Evolutionary conservation across 2,113 vertebrate genomes (phyloP), one percentile per base, ranked within the genome.

Genomic region (Lophotis ruficrista): DNA sequence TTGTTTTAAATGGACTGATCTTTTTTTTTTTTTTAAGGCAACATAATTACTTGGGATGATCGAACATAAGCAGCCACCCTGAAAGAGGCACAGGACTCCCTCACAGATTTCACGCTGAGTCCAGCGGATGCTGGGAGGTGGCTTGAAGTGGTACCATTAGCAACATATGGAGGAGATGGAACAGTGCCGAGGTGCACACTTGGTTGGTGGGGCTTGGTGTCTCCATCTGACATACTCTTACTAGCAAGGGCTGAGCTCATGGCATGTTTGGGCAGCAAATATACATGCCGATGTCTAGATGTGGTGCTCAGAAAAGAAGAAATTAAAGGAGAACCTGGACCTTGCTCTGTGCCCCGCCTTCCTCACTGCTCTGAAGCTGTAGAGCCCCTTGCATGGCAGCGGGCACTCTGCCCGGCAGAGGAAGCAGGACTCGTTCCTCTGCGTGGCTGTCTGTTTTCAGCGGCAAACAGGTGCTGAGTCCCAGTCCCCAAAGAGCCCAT

Each of bases 361-460:
- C 16, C 35, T 83, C 43, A 25, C 31, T 61, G 27, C 77, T 50
- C 58, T 65, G 51, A 50, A 76, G 38, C n/a, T 45, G 18, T n/a
- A 54, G 18, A 41, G 22, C 8, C 23, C 12, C 33, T 79, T 56
- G 45, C 35, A 38, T 10, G 19, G 58, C 38, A 62, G 43, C 0
- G 0, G 47, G 30, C 53, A 70, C 31, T 45, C 41, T 88, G 51
- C 25, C 14, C 0, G 2, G 22, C 2, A 12, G 38, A 18, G 22
- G 31, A 58, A 45, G 27, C 53, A 71, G 57, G 18, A 38, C 41
- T 65, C 30, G 35, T 56, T 66, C 21, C 38, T 83, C 48, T 2
- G 1, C 1, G 0, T 28, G 60, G 21, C 62, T 81, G 25, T 2
- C 47, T 78, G 53, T 61, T 85, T 6, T 35, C 61, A 72, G 41